Conservation (phyloP, 2,888 invertebrate species). For the Neocrepidodera transversa region DNA sequence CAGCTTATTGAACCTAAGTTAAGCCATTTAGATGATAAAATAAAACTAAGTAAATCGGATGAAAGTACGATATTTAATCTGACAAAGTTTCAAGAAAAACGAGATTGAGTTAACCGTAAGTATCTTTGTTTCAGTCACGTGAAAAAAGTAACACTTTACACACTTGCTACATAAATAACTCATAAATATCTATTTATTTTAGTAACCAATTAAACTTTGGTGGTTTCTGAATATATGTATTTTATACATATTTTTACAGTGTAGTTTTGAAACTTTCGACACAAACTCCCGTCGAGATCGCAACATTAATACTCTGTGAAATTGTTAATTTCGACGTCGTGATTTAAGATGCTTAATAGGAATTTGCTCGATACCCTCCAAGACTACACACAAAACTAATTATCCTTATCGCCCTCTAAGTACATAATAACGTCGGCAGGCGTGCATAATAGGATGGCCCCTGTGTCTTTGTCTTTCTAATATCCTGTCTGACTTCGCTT, state of each 20-base stretch:
- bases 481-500: slow-evolving; percentile 42
- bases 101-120: too few relatives aligned
- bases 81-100: too few relatives aligned
- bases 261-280: background rate
- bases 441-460: slow-evolving; percentile 46
- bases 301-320: slow-evolving; percentile 45
- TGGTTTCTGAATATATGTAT: too few relatives aligned
- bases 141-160: too few relatives aligned
- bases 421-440: slow-evolving; percentile 48
- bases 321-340: slow-evolving; percentile 48
- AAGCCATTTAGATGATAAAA: too few relatives aligned
- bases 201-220: too few relatives aligned
- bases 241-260: background rate
- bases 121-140: too few relatives aligned
- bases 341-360: slow-evolving; percentile 48
- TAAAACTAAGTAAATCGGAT: too few relatives aligned
- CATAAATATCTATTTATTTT: too few relatives aligned
- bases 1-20: too few relatives aligned
- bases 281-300: slow-evolving; percentile 28
- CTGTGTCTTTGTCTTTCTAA: slow-evolving; percentile 47
- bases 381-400: slow-evolving; percentile 49
- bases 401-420: slow-evolving; percentile 49
- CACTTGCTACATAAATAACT: too few relatives aligned
- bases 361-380: slow-evolving; percentile 48
- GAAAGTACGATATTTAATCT: too few relatives aligned